Percentiles rank a stretch among this genome's conserved stretches.
phyloP scores from a whole-genome alignment of 2,888 invertebrate genomes.

The Meiosimyza decipiens region DNA sequence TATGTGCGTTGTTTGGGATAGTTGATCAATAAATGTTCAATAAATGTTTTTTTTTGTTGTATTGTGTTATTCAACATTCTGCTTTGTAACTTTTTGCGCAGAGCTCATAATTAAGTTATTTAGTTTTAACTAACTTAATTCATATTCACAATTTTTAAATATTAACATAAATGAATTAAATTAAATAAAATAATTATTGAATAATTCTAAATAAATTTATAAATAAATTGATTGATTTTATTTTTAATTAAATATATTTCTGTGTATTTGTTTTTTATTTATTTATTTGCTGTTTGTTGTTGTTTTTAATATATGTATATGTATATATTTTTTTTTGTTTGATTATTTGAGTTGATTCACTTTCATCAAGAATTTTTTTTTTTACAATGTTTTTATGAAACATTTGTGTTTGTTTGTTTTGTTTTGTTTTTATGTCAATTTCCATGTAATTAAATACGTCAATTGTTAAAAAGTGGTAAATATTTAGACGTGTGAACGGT shows the following conservation, averaged over 20 bases:
- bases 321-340: not conserved
- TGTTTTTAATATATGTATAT: constrained; percentile 13
- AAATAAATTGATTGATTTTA: not conserved
- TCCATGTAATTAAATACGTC: not conserved
- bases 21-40: no score
- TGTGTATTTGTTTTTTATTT: constrained; percentile 30
- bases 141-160: no score
- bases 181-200: not conserved
- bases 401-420: constrained; percentile 4
- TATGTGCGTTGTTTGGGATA: no score
- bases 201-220: constrained; percentile 36
- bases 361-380: not conserved
- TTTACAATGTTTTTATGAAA: not conserved
- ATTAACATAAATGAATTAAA: no score
- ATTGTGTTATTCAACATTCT: no score
- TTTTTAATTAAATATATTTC: not conserved
- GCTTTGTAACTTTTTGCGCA: no score
- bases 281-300: constrained; percentile 28
- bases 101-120: no score
- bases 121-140: no score
- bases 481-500: no score
- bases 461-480: not conserved
- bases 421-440: not conserved
- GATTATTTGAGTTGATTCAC: not conserved
- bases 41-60: no score